A percentile compares a stretch with the other conserved stretches of the same genome.
phyloP scores from a whole-genome alignment of 2,113 vertebrate species.

The Manacus vitellinus region DNA sequence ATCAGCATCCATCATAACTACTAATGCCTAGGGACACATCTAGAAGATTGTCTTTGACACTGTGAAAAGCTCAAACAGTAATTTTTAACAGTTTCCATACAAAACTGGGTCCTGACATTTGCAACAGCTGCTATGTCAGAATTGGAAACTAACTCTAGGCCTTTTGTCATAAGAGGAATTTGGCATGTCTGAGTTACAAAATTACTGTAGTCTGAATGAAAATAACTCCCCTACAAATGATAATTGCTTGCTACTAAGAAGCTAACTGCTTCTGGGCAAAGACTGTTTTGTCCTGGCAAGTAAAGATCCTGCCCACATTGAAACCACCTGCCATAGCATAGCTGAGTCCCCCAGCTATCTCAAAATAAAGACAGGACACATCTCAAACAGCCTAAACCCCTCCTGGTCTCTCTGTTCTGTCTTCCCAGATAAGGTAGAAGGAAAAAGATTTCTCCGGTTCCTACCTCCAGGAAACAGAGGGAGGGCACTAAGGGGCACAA shows the following conservation, averaged over 20 bases:
- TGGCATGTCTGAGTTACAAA: neutral
- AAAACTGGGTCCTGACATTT: neutral
- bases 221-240: neutral
- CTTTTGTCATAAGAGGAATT: constrained; percentile 12
- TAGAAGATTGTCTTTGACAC: neutral
- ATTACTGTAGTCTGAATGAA: neutral
- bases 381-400: neutral
- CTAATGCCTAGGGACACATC: neutral
- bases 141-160: neutral
- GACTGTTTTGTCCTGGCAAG: neutral
- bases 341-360: neutral
- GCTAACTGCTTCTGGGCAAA: neutral
- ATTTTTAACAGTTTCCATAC: neutral
- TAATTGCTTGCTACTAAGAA: neutral
- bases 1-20: neutral
- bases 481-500: neutral
- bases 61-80: neutral
- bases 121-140: neutral
- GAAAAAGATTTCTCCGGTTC: neutral
- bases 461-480: neutral
- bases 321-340: neutral
- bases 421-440: neutral
- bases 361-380: accelerated
- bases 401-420: neutral
- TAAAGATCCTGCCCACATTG: neutral